Conservation (phyloP, 2,797 vertebrate genomes). For the Rachycentron canadum region DNA sequence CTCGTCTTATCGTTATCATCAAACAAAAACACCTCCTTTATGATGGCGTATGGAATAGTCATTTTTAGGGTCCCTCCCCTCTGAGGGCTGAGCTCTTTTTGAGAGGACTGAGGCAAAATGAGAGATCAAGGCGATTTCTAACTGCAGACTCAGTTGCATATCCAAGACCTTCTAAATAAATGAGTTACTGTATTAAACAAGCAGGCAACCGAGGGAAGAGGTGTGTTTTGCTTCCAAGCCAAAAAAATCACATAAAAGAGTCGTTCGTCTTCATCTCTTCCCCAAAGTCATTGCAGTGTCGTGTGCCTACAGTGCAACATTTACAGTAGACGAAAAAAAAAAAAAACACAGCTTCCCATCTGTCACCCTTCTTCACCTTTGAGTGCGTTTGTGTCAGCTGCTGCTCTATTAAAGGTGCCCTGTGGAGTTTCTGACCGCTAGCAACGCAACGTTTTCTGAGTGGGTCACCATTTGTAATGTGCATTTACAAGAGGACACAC, state of each 20-base stretch:
- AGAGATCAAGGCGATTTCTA: conserved; percentile 46
- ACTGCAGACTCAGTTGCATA: conserved; percentile 15
- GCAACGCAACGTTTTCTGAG: neutral
- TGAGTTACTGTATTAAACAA: conserved; percentile 41
- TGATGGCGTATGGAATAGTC: conserved; percentile 44
- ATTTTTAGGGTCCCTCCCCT: conserved; percentile 42
- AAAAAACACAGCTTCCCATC: neutral
- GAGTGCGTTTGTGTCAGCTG: neutral
- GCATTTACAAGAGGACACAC: neutral
- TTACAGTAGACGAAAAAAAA: neutral
- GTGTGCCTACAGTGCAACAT: neutral
- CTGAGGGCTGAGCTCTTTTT: conserved; percentile 37
- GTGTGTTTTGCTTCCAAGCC: conserved; percentile 28
- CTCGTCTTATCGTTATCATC: conserved; percentile 53
- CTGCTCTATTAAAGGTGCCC: neutral
- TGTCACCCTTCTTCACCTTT: neutral
- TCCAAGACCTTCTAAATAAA: conserved; percentile 34
- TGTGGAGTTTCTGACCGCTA: neutral
- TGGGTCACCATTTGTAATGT: neutral
- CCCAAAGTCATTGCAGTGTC: neutral
- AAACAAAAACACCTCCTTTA: conserved; percentile 63
- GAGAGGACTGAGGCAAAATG: conserved; percentile 18
- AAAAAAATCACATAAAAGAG: conserved; percentile 21
- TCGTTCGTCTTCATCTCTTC: conserved; percentile 11
- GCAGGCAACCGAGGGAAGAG: conserved; percentile 27